Base-by-base conservation (phyloP, 92 coral and sea anemone genomes). In the Diadumene lineata region DNA sequence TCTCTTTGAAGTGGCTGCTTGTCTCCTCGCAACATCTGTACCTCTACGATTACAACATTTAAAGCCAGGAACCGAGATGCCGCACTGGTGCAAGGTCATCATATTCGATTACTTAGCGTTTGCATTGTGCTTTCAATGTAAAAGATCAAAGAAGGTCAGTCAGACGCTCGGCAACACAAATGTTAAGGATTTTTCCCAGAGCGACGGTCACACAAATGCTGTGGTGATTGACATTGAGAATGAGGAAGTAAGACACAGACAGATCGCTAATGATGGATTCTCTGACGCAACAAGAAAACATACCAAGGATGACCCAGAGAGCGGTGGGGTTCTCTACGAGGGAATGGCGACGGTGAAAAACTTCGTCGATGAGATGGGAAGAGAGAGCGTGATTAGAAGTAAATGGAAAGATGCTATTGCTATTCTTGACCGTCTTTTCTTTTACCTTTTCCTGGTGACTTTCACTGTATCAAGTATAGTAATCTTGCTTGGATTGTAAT, bases 11-110 rank as follows among this genome's bases (percentile, higher is more conserved):
- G 82, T 88, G 50, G 80, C 94, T 10, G 26, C 85, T 51, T 87
- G 86, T 38, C 84, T 90, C 26, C 60, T 88, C 16, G 81, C 86
- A 44, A 93, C 97, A 1, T 94, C 97, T 64, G 55, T 87, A 61
- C 80, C 87, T 24, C 73, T 91, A 57, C 87, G 87, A 27, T 87
- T 87, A 69, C 87, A 83, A 62, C 97, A 91, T 67, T 87, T 92
- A 28, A 84, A 86, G 64, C 97, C 97, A 43, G 73, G 90, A n/a
- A 91, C 97, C 31, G 92, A 92, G 11, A 91, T 91, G 97, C 97
- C 97, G 16, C 81, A 76, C 11, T 91, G 97, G 97, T 92, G 84
- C 18, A 79, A 78, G 28, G 92, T 91, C 17, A 66, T 91, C 56
- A 89, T 91, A 50, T 87, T 91, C 8, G 97, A 89, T 0, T 91